Evolutionary conservation across 2,888 invertebrate species (phyloP).

Genomic region (Meandrusa payeni): DNA sequence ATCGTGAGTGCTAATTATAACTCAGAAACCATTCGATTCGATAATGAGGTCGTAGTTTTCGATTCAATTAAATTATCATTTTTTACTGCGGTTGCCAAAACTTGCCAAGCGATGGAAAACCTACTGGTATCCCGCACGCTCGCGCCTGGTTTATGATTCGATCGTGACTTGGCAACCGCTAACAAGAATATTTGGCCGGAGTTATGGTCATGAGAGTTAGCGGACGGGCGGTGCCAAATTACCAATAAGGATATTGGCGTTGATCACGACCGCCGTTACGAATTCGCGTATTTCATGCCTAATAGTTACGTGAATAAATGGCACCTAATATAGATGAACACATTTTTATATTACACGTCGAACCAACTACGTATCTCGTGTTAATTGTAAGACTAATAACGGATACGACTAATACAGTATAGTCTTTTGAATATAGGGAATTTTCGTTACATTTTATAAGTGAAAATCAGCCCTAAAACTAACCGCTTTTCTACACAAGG

Average conservation of each 20-base stretch:
- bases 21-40: too few species aligned
- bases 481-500: too few species aligned
- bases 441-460: too few species aligned
- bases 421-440: too few species aligned
- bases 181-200: slow-evolving; percentile 33
- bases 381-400: too few species aligned
- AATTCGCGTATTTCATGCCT: slow-evolving; percentile 10
- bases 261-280: slow-evolving; percentile 1
- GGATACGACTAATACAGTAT: too few species aligned
- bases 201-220: slow-evolving; percentile 23
- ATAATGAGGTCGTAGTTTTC: slow-evolving; percentile 6
- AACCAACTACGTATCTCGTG: too few species aligned
- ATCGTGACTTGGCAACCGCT: slow-evolving; percentile 43
- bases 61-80: slow-evolving; percentile 14
- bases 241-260: slow-evolving; percentile 14
- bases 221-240: slow-evolving; percentile 23
- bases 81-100: slow-evolving; percentile 20
- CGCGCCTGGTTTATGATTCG: slow-evolving; percentile 34
- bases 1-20: too few species aligned
- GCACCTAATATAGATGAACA: too few species aligned
- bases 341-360: too few species aligned
- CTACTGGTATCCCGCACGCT: slow-evolving; percentile 7
- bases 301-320: background rate
- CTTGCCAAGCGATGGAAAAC: slow-evolving; percentile 14
- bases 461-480: too few species aligned